Evolutionary conservation across 2,797 vertebrate species (phyloP).

Genomic region (Sebastes kiyomatsui): DNA sequence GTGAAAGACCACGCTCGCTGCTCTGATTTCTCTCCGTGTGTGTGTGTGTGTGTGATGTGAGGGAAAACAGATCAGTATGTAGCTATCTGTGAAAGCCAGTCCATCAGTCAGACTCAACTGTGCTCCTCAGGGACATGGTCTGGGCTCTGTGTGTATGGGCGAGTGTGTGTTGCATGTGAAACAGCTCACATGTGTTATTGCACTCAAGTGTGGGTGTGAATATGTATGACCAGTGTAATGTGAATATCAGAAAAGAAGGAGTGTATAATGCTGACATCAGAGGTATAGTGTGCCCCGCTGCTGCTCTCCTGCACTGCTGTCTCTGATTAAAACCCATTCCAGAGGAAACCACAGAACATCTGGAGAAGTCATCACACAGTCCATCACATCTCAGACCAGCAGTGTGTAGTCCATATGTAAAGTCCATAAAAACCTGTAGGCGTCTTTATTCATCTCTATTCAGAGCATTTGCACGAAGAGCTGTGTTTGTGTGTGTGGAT

Average conservation of each 20-base stretch:
- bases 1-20: constrained; percentile 17
- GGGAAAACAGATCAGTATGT: constrained; percentile 51
- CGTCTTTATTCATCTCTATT: constrained; percentile 37
- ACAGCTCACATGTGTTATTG: constrained; percentile 57
- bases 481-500: background rate
- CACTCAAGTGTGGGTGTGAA: constrained; percentile 61
- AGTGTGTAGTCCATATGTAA: constrained; percentile 23
- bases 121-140: constrained; percentile 25
- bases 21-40: background rate
- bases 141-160: background rate
- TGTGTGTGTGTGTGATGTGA: constrained; percentile 2
- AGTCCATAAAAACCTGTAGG: constrained; percentile 34
- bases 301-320: constrained; percentile 40
- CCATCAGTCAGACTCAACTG: constrained; percentile 50
- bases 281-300: constrained; percentile 10
- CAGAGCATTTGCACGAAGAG: background rate
- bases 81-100: constrained; percentile 44
- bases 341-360: constrained; percentile 60
- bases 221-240: constrained; percentile 58
- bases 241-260: constrained; percentile 45
- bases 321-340: constrained; percentile 44
- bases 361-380: constrained; percentile 54
- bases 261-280: constrained; percentile 36
- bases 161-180: constrained; percentile 24
- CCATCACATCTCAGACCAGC: background rate